Conservation (phyloP, 2,888 invertebrate species). For the Seira ritae region DNA sequence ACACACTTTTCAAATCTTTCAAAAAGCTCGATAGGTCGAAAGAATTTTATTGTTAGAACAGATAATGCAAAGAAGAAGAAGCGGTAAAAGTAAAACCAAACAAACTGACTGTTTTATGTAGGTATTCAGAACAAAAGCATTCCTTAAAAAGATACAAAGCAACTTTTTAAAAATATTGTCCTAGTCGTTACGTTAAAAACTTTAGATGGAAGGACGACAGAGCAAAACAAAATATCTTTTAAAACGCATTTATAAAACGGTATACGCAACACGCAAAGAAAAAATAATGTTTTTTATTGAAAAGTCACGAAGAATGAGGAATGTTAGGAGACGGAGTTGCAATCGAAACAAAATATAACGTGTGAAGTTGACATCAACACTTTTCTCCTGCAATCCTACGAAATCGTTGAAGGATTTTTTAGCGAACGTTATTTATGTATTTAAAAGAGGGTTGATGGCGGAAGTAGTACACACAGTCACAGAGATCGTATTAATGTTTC, state of each 20-base stretch:
- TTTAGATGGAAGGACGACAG: conserved; percentile 26
- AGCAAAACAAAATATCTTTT: conserved; percentile 33
- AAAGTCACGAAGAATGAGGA: conserved; percentile 25
- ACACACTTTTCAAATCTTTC: background rate
- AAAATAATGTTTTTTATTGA: conserved; percentile 10
- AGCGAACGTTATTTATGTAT: conserved; percentile 34
- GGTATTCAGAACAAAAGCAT: conserved; percentile 66
- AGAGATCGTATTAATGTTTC: conserved; percentile 24
- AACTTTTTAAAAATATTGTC: conserved; percentile 60
- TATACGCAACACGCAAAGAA: conserved; percentile 48
- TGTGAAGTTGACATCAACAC: conserved; percentile 38
- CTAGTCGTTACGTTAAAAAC: conserved; percentile 55
- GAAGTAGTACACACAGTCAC: conserved; percentile 38
- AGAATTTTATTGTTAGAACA: conserved; percentile 4
- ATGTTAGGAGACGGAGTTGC: conserved; percentile 56
- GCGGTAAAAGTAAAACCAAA: conserved; percentile 34
- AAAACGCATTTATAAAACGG: conserved; percentile 53
- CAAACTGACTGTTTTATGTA: conserved; percentile 63
- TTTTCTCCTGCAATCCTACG: conserved; percentile 52
- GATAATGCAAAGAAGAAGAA: conserved; percentile 37
- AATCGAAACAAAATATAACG: background rate
- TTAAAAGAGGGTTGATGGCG: background rate
- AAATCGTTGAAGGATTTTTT: conserved; percentile 35
- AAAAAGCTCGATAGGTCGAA: conserved; percentile 18
- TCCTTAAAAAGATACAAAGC: conserved; percentile 65